Evolutionary conservation across 2,888 invertebrate species (phyloP).

Genomic region (Spisula subtruncata): DNA sequence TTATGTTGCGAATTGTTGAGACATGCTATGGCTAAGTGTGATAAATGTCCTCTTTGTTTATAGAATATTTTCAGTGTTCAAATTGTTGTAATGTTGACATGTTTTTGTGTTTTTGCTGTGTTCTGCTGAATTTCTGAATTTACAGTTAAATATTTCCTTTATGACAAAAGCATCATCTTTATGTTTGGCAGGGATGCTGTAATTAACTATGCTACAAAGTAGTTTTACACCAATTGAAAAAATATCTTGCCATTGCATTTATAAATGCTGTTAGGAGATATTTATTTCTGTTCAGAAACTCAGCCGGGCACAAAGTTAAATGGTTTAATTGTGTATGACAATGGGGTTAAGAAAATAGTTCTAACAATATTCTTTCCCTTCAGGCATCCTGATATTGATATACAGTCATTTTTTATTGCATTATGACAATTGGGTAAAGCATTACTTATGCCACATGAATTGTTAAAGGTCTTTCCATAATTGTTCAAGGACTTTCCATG

Average conservation of each 20-base stretch:
- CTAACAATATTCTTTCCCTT: background rate
- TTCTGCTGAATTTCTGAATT: background rate
- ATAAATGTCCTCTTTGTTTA: background rate
- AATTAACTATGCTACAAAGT: too few species aligned
- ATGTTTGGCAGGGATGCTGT: too few species aligned
- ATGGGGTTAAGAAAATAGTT: background rate
- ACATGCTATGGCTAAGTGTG: background rate
- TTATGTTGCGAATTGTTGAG: background rate
- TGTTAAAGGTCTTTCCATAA: too few species aligned
- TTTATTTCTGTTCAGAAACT: background rate
- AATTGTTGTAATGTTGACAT: background rate
- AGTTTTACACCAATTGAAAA: too few species aligned
- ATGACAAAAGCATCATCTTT: too few species aligned
- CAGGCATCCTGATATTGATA: background rate
- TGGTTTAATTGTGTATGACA: background rate
- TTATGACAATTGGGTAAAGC: too few species aligned
- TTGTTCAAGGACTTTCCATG: too few species aligned
- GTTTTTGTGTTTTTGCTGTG: background rate
- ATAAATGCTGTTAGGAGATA: too few species aligned
- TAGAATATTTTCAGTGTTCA: slow-evolving; percentile 3
- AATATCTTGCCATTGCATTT: too few species aligned
- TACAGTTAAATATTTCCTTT: too few species aligned
- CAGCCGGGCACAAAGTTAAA: background rate
- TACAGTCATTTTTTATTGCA: background rate
- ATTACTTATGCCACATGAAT: too few species aligned